Base-by-base conservation (phyloP, 2,797 vertebrate genomes). In the Siniperca obscura region DNA sequence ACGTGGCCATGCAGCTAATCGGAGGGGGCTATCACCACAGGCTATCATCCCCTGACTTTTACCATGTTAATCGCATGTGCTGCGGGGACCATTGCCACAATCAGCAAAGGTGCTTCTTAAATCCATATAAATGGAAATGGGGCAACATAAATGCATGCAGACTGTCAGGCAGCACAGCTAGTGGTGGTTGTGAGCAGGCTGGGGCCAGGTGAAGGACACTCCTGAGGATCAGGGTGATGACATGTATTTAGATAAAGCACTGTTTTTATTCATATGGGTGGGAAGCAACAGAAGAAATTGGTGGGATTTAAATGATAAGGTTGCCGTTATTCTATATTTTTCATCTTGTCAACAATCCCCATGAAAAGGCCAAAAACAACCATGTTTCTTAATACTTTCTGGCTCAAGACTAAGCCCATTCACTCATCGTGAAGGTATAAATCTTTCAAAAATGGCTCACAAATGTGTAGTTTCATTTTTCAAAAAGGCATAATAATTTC, bases 121-220 rank as follows among this genome's bases (percentile, higher is more conserved):
- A 89, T 83, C 87, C 85, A 94, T 91, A 91, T 92, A 93, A 92
- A 93, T 92, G 91, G 88, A 93, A 94, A 94, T 90, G 61, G 76
- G 60, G 73, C 56, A 68, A 77, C 80, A 52, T 82, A 70, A 86
- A 90, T 84, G 76, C 80, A 87, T 70, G 78, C 81, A 79, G 74
- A 34, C 79, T 71, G 69, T 62, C 69, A 53, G 22, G 56, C 71
- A 48, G 83, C 25, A 44, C n/a, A 19, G 70, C 48, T 1, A 11
- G 34, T 3, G 50, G 66, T 56, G 76, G 64, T 40, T 68, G 62
- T 40, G 76, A 74, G 72, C 48, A 34, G 77, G 65, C 69, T 67
- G 55, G 48, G 52, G 25, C 11, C 71, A 84, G 70, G 77, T 91
- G 81, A 90, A 89, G 87, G 87, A 85, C 81, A n/a, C 72, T 52